Conservation (phyloP, 92 coral and sea anemone genomes). For the Montipora capitata region DNA sequence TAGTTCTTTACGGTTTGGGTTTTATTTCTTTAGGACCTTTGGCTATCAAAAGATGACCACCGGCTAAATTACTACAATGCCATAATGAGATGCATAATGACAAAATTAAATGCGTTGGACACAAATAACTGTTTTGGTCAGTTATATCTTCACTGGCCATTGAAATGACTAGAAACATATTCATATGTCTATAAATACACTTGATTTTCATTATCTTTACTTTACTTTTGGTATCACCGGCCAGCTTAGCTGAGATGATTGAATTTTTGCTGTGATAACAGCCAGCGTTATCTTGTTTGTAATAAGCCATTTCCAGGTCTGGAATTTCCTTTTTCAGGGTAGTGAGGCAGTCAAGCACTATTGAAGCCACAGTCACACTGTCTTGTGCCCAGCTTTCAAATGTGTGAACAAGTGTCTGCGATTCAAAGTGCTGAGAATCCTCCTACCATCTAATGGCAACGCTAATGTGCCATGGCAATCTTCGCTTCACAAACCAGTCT, state of each 20-base stretch:
- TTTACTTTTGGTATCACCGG: conserved; percentile 52
- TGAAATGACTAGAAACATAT: conserved; percentile 35
- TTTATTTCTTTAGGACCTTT: conserved; percentile 34
- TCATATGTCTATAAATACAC: conserved; percentile 23
- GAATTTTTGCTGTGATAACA: conserved; percentile 48
- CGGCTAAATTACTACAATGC: conserved; percentile 32
- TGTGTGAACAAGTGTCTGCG: background rate
- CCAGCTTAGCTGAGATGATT: conserved; percentile 43
- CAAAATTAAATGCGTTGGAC: conserved; percentile 33
- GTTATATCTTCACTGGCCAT: conserved; percentile 36
- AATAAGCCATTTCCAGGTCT: conserved; percentile 38
- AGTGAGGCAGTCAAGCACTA: conserved; percentile 39
- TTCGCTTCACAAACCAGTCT: conserved; percentile 66
- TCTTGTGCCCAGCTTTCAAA: conserved; percentile 29
- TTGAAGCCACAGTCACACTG: conserved; percentile 46
- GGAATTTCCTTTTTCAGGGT: conserved; percentile 46
- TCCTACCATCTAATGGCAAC: background rate
- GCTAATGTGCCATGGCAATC: conserved; percentile 46
- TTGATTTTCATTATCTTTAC: conserved; percentile 22
- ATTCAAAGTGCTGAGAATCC: background rate
- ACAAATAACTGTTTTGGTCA: conserved; percentile 37
- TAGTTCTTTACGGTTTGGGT: conserved; percentile 17
- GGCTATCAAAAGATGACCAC: conserved; percentile 10
- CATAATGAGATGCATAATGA: conserved; percentile 29
- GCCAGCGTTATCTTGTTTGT: background rate